Base-by-base conservation (phyloP, 2,888 invertebrate species). In the Athetis lepigone region DNA sequence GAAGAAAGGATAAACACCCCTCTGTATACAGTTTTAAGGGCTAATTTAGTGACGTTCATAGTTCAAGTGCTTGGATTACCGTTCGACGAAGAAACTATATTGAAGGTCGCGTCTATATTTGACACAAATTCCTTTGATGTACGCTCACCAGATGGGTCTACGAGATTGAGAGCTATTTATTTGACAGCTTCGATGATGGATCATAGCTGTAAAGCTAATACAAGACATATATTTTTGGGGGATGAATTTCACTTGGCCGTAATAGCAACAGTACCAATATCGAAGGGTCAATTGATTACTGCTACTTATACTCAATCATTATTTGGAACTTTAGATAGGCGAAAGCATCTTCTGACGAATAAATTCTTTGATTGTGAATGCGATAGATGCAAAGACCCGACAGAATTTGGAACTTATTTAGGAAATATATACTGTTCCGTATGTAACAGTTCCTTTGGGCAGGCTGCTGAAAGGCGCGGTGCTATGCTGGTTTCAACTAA, bases 101-200 rank as follows among this genome's bases (percentile, higher is more conserved):
- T 96, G 59, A 96, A 94, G 83, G 94, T 95, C 59, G 96, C 97
- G 13, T 97, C 96, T n/a, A 96, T 97, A 80, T 94, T 97, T 75
- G 97, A 97, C 80, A 97, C 97, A 1, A 97, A 97, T 81, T 89
- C 96, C 0, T 97, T 97, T 82, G 97, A 97, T 79, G 95, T 97
- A 2, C 93, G 96, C 23, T 95, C 95, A 68, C 85, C 91, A 42
- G 90, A 95, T 83, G 91, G 93, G 46, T 75, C 90, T 4, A 92
- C 93, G 33, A 96, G 95, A 77, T 90, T 96, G 23, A 92, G 97
- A 64, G 96, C 96, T 50, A 87, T 97, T 61, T 97, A 96, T 85
- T 95, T 96, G 0, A 95, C 95, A 56, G 96, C 96, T 0, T 95
- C 97, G 6, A 96, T 97, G 95, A 95, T 97, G 88, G 95, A 97